phyloP scores from a whole-genome alignment of 2,797 vertebrate species.

The Pelochelys cantorii region DNA sequence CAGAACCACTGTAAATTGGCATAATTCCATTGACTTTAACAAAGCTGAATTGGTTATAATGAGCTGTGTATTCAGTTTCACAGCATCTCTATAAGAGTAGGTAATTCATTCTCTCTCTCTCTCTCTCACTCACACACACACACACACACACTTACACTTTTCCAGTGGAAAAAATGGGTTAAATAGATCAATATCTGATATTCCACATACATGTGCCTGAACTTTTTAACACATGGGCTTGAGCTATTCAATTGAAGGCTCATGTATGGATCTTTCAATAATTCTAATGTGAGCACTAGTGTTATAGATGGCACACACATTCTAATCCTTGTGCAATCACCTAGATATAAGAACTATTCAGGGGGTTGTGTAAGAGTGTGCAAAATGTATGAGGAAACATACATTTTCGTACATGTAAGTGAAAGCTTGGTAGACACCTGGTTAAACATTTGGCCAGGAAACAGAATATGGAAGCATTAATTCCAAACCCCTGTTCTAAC shows the following conservation, averaged over 20 bases:
- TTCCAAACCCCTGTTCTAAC: not conserved
- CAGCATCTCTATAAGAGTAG: not conserved
- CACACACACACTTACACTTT: no score
- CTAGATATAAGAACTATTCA: not conserved
- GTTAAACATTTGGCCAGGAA: not conserved
- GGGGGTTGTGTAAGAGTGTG: not conserved
- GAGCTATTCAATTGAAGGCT: not conserved
- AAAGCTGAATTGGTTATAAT: not conserved
- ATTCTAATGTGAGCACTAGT: rapidly evolving
- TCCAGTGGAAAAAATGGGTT: not conserved
- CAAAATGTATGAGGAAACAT: not conserved
- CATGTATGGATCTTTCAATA: rapidly evolving
- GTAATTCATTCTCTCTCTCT: not conserved
- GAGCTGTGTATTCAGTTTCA: not conserved
- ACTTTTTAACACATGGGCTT: rapidly evolving
- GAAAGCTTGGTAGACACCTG: not conserved
- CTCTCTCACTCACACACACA: no score
- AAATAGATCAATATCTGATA: not conserved
- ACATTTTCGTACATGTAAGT: not conserved
- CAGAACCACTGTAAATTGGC: not conserved
- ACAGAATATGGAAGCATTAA: not conserved
- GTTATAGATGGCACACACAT: not conserved
- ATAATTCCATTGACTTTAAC: not conserved
- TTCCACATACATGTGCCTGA: not conserved
- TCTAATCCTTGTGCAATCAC: not conserved